Conservation (phyloP, 2,888 invertebrate genomes). For the Leuctra nigra region DNA sequence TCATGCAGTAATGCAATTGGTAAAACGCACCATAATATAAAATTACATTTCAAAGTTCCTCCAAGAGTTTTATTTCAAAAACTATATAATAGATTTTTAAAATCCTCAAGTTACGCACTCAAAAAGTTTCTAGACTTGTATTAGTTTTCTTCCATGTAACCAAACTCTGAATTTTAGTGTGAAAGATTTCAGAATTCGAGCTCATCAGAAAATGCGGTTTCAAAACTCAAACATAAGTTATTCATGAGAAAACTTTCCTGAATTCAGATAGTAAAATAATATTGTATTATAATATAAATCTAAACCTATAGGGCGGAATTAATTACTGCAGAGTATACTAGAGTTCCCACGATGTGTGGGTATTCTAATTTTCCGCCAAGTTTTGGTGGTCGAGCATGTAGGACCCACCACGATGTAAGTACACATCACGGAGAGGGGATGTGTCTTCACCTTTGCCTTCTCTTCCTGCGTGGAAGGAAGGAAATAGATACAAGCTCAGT, state of each 20-base stretch:
- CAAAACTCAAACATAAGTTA: background rate
- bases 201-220: background rate
- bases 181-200: background rate
- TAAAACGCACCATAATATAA: too few relatives aligned
- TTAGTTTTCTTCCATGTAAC: too few relatives aligned
- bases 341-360: background rate
- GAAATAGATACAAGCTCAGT: too few relatives aligned
- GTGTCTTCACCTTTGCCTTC: background rate
- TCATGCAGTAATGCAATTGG: too few relatives aligned
- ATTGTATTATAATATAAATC: constrained; percentile 1
- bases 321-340: background rate
- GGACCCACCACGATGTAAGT: background rate
- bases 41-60: too few relatives aligned
- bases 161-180: too few relatives aligned
- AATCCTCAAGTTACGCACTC: too few relatives aligned
- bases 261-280: background rate
- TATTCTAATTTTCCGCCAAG: background rate
- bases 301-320: constrained; percentile 7
- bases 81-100: too few relatives aligned
- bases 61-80: too few relatives aligned
- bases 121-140: too few relatives aligned
- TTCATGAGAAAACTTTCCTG: background rate
- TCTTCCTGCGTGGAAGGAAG: background rate
- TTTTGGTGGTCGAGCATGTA: background rate
- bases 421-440: background rate